These are phyloP conservation scores for Cosmia trapezina DNA, from an alignment of 2,888 invertebrate genomes.

Conservation along the genomic window DNA sequence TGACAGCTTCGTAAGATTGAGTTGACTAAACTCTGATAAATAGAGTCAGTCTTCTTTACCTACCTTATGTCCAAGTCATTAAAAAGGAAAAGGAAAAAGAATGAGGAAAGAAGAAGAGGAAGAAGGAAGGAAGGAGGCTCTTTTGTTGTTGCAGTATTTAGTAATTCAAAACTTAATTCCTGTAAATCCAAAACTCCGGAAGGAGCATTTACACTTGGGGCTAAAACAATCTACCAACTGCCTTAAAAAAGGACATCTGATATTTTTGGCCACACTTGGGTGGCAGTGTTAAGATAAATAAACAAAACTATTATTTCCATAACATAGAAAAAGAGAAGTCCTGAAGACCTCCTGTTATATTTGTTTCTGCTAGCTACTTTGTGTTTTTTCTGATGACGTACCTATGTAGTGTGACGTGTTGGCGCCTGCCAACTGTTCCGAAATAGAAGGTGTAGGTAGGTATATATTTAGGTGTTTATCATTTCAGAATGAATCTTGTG, in stretches of 20 bases:
- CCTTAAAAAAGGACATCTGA: conserved; percentile 29
- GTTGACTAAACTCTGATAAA: background rate
- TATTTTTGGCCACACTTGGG: conserved; percentile 23
- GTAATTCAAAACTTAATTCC: background rate
- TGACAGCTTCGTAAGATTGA: background rate
- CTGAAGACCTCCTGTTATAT: conserved; percentile 35
- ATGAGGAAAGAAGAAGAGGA: too few species aligned
- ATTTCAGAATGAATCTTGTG: conserved; percentile 23
- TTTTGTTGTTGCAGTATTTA: background rate
- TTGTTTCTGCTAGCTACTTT: conserved; percentile 9
- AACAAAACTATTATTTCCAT: conserved; percentile 34
- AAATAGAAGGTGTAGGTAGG: conserved; percentile 39
- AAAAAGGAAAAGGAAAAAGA: background rate
- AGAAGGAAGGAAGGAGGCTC: too few species aligned
- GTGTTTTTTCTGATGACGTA: conserved; percentile 24
- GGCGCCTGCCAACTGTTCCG: conserved; percentile 31
- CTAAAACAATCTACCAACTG: conserved; percentile 8
- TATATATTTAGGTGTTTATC: conserved; percentile 35
- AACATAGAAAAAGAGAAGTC: conserved; percentile 14
- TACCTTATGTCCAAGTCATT: background rate
- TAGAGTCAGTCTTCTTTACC: background rate
- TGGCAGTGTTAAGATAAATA: conserved; percentile 52
- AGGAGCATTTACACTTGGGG: conserved; percentile 23
- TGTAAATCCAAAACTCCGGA: conserved; percentile 5
- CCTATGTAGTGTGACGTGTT: conserved; percentile 13